A percentile compares a stretch with the other conserved stretches of the same genome.
Evolutionary conservation across 2,888 invertebrate species (phyloP).

Genomic region (Plagodis pulveraria): DNA sequence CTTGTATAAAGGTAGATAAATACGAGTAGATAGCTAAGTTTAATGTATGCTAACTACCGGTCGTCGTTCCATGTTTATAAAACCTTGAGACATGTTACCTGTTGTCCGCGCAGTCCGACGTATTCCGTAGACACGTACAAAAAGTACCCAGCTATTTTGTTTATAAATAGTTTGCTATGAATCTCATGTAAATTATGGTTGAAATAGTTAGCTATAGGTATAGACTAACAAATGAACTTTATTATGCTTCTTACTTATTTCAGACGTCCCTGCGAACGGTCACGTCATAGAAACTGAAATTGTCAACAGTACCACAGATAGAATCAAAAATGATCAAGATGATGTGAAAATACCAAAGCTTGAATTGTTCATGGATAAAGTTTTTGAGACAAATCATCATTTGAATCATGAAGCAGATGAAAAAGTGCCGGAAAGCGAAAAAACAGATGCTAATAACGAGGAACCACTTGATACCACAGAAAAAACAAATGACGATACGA

Average conservation of each 20-base stretch:
- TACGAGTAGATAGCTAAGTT: not conserved
- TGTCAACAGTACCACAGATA: constrained; percentile 22
- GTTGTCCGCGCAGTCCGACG: constrained; percentile 33
- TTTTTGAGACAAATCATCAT: constrained; percentile 46
- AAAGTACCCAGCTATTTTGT: constrained; percentile 13
- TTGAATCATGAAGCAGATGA: constrained; percentile 23
- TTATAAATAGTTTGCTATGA: constrained; percentile 20
- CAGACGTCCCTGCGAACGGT: constrained; percentile 38
- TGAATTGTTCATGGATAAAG: constrained; percentile 67
- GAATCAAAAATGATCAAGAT: constrained; percentile 13
- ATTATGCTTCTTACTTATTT: constrained; percentile 9
- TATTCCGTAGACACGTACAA: constrained; percentile 24
- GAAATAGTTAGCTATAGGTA: constrained; percentile 31
- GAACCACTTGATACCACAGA: constrained; percentile 9
- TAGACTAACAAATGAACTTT: no score
- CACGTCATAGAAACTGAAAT: constrained; percentile 33
- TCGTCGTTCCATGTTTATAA: constrained; percentile 36
- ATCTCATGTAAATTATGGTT: constrained; percentile 35
- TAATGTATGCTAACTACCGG: constrained; percentile 27
- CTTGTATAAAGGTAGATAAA: constrained; percentile 20
- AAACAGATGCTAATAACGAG: constrained; percentile 18
- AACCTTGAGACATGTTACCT: constrained; percentile 40
- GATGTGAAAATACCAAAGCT: constrained; percentile 58
- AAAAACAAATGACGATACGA: constrained; percentile 12
- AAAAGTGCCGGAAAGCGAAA: constrained; percentile 14